These are phyloP conservation scores for Notodonta dromedarius DNA, from an alignment of 2,888 invertebrate species.

Conservation along the genomic window DNA sequence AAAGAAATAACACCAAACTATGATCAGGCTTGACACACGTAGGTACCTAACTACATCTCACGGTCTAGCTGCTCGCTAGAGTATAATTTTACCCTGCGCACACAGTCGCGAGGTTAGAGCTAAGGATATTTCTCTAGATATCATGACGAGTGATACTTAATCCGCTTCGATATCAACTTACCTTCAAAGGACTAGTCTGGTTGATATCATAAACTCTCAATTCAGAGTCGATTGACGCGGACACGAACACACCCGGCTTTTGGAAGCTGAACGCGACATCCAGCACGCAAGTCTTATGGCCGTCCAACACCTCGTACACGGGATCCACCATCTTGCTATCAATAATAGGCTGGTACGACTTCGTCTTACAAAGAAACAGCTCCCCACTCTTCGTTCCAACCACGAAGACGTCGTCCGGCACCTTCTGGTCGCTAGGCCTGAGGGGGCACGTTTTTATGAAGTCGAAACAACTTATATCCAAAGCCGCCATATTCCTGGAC, in stretches of 20 bases:
- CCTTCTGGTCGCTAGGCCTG: slow-evolving; percentile 55
- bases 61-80: too few species aligned
- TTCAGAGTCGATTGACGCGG: slow-evolving; percentile 71
- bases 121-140: too few species aligned
- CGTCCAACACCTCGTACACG: slow-evolving; percentile 56
- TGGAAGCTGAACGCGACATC: slow-evolving; percentile 63
- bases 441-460: slow-evolving; percentile 62
- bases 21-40: too few species aligned
- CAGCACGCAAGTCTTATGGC: slow-evolving; percentile 61
- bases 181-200: slow-evolving; percentile 65
- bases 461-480: slow-evolving; percentile 71
- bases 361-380: slow-evolving; percentile 60
- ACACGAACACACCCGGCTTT: slow-evolving; percentile 61
- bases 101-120: too few species aligned
- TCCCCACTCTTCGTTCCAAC: slow-evolving; percentile 64
- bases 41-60: too few species aligned
- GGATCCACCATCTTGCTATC: slow-evolving; percentile 57
- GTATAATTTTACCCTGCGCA: too few species aligned
- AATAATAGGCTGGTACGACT: slow-evolving; percentile 31
- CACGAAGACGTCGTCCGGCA: slow-evolving; percentile 62
- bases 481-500: slow-evolving; percentile 45
- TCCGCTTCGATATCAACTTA: slow-evolving; percentile 20
- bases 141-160: too few species aligned
- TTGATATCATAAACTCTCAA: slow-evolving; percentile 64
- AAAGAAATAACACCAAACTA: too few species aligned